Conservation (phyloP, 2,113 vertebrate species). For the Monopterus albus region DNA sequence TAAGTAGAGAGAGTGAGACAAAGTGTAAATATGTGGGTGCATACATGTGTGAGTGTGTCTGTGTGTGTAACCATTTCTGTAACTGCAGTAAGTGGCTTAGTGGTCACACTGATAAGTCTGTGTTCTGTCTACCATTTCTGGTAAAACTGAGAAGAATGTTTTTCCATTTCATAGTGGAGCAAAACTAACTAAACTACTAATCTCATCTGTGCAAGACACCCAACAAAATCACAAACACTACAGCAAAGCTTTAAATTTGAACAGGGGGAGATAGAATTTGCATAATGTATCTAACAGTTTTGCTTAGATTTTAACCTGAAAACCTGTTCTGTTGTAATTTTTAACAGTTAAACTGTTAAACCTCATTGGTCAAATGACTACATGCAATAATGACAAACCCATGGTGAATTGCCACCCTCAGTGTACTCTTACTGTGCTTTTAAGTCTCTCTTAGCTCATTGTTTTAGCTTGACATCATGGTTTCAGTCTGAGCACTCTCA, state of each 20-base stretch:
- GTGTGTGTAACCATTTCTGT: constrained; percentile 40
- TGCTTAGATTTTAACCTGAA: not conserved
- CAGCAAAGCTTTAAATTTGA: not conserved
- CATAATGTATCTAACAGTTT: too few species aligned
- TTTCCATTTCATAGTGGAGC: constrained; percentile 4
- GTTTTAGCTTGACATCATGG: not conserved
- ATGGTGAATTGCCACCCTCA: too few species aligned
- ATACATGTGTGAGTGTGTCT: not conserved
- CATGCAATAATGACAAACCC: too few species aligned
- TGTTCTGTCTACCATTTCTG: constrained; percentile 24
- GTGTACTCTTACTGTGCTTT: too few species aligned
- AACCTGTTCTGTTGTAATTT: too few species aligned
- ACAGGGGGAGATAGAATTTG: too few species aligned
- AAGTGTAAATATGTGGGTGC: not conserved
- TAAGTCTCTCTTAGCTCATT: not conserved
- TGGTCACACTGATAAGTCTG: constrained; percentile 47
- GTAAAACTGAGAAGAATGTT: constrained; percentile 27
- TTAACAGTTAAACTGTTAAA: too few species aligned
- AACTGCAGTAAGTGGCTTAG: constrained; percentile 61
- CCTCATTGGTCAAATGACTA: too few species aligned
- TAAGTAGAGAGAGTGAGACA: constrained; percentile 1
- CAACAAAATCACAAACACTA: not conserved
- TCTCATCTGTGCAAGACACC: not conserved
- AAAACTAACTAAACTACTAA: too few species aligned
- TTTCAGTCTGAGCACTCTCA: not conserved